These are phyloP conservation scores for Drosophila sordidula DNA, from an alignment of 2,888 invertebrate genomes.

Conservation along the genomic window DNA sequence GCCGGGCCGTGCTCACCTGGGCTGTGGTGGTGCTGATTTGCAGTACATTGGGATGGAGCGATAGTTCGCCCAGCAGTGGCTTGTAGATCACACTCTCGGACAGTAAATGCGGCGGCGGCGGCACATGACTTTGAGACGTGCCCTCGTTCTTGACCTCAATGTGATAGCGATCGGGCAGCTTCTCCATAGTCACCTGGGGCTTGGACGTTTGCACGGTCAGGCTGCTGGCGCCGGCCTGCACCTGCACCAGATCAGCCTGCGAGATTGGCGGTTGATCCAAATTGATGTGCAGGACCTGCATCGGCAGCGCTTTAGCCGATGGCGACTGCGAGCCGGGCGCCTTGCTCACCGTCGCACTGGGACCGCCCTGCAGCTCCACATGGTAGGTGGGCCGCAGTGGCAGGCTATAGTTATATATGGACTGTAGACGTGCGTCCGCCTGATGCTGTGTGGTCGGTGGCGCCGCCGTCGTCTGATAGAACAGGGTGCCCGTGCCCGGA, in stretches of 20 bases:
- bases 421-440: conserved; percentile 81
- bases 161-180: conserved; percentile 83
- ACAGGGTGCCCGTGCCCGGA: conserved; percentile 85
- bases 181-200: conserved; percentile 84
- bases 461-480: conserved; percentile 86
- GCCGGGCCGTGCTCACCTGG: conserved; percentile 58
- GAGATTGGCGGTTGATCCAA: conserved; percentile 83
- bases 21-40: conserved; percentile 79
- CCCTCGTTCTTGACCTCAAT: conserved; percentile 84
- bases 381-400: conserved; percentile 83
- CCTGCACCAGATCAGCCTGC: conserved; percentile 72
- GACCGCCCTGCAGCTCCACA: conserved; percentile 80
- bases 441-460: conserved; percentile 84
- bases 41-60: conserved; percentile 83
- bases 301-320: conserved; percentile 77
- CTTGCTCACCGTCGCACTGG: conserved; percentile 75
- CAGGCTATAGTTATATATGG: conserved; percentile 83
- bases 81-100: conserved; percentile 83
- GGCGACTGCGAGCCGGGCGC: conserved; percentile 74
- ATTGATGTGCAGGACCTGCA: conserved; percentile 84
- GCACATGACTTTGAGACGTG: conserved; percentile 69
- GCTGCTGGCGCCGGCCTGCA: conserved; percentile 52
- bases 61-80: conserved; percentile 81
- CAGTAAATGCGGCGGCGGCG: conserved; percentile 77
- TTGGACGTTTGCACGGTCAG: conserved; percentile 76